Evolutionary conservation across 1,140 invertebrate genomes (phyloP).

Genomic region (Drosophila aff.): DNA sequence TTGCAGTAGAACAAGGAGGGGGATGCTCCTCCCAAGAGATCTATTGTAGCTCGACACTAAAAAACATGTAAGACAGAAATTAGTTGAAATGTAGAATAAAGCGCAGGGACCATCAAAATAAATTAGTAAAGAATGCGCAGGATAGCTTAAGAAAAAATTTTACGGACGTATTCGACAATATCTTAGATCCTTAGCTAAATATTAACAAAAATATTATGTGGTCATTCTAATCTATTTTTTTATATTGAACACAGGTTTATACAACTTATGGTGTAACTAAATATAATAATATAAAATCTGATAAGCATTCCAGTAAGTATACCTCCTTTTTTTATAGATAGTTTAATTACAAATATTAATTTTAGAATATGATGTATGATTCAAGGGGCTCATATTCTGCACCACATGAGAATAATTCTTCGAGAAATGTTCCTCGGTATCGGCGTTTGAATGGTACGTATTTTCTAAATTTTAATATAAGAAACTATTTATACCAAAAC

Average conservation of each 20-base stretch:
- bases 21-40: too few relatives aligned
- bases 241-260: neutral
- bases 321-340: neutral
- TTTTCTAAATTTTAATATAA: too few relatives aligned
- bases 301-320: conserved; percentile 24
- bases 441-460: conserved; percentile 14
- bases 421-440: neutral
- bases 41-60: too few relatives aligned
- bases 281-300: neutral
- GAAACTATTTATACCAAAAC: too few relatives aligned
- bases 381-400: conserved; percentile 10
- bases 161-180: too few relatives aligned
- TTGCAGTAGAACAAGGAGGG: too few relatives aligned
- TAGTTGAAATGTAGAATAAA: too few relatives aligned
- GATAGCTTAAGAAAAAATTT: too few relatives aligned
- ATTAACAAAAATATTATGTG: neutral
- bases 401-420: conserved; percentile 5
- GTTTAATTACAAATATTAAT: neutral
- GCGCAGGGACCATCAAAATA: too few relatives aligned
- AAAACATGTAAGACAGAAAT: too few relatives aligned
- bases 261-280: neutral
- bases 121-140: too few relatives aligned
- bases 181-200: neutral
- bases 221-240: neutral
- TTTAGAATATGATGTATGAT: conserved; percentile 7